Evolutionary conservation across 2,113 vertebrate genomes (phyloP), one percentile per base, ranked within the genome.

Genomic region (Pseudonaja textilis): DNA sequence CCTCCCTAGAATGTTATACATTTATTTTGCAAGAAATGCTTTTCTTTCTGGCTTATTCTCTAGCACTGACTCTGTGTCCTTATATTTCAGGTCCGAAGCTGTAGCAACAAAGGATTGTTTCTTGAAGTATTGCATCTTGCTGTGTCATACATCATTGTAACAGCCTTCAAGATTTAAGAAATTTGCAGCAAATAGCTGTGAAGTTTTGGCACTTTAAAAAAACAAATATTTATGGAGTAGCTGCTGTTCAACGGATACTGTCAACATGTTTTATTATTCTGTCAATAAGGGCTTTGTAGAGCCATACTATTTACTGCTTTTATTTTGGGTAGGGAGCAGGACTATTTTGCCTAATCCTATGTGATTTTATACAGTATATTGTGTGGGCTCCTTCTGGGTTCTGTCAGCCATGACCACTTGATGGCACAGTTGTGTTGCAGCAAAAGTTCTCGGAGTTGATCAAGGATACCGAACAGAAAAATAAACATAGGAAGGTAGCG

Each of bases 151-250:
- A 52, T 55, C 42, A 64, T 90, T 93, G 94, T 89, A 91, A 26
- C 18, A 7, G 61, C 52, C 61, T 90, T 90, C 81, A 25, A 39
- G 87, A 89, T 86, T 86, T 11, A 91, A 91, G 50, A 86, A 14
- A 47, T 22, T 59, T 50, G 45, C 29, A 89, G 57, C 8, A 54
- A 29, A 85, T 59, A 59, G 26, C 42, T 0, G n/a, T 50, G 26
- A 90, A 94, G 88, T 89, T 87, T 14, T 61, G 89, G 50, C 69
- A 57, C 90, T 94, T 57, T 89, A 20, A 89, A 56, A 91, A 91
- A 92, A 93, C 29, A 42, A 16, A 95, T 94, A 93, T 91, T 93
- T 91, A 85, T 85, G 54, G 25, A 3, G 89, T 61, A 90, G 94
- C 74, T 93, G 50, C 92, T 74, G 9, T 87, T 50, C 25, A 47